Base-by-base conservation (phyloP, 2,888 invertebrate species). In the Tortricodes alternella region DNA sequence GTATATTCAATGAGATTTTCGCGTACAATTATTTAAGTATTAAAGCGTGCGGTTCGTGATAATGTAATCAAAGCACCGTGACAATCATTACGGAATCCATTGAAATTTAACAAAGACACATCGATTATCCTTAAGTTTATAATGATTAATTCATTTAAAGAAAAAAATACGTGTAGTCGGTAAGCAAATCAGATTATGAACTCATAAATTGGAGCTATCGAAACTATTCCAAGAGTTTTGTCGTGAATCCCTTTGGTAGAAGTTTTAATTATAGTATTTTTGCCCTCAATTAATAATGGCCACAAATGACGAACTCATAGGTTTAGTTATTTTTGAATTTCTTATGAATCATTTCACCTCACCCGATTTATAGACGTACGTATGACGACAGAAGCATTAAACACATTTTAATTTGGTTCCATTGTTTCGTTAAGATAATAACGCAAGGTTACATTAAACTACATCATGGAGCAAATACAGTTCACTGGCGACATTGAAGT, bases 21-120 rank as follows among this genome's bases (percentile, higher is more conserved):
- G 73, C 74, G 66, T 68, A 70, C 72, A 71, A 79, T 83, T 81
- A 83, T 74, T 71, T 75, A 78, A 79, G 71, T 67, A 75, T 77
- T 66, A 73, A 75, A 79, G 68, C 77, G 74, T 75, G 68, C 65
- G 73, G 64, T 72, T 75, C 71, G 71, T 74, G 68, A 67, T 73
- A 76, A 69, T 62, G 63, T 71, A 65, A 70, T 71, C 64, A 68
- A 62, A 64, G 38, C 29, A 61, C 64, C 66, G 66, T 66, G 67
- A 65, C 63, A 57, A 58, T 64, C 60, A 59, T 66, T 60, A 62
- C 9, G 62, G 44, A 43, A 50, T 59, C 39, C 49, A 50, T 21
- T 41, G 49, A 32, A 41, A 39, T 16, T 58, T 11, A 41, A 48
- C 6, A 46, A 11, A 11, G 13, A 24, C 27, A 46, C 35, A n/a